Conservation (phyloP, 2,888 invertebrate species). For the Agonum fuliginosum region DNA sequence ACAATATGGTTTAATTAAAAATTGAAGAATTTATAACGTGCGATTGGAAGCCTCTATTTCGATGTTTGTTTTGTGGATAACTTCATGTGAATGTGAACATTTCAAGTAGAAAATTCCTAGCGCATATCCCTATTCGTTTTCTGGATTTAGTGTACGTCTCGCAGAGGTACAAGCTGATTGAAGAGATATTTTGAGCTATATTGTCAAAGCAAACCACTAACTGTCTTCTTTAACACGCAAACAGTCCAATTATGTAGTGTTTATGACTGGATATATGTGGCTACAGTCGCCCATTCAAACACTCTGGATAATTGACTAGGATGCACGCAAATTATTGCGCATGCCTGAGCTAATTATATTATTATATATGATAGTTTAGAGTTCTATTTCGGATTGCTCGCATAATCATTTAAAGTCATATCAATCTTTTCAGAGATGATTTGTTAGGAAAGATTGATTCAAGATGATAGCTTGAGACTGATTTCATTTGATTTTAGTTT, state of each 20-base stretch:
- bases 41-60: too few relatives aligned
- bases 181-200: conserved; percentile 69
- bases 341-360: conserved; percentile 57
- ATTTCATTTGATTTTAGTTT: background rate
- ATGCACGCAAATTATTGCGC: conserved; percentile 52
- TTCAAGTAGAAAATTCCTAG: background rate
- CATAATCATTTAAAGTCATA: conserved; percentile 60
- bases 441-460: conserved; percentile 40
- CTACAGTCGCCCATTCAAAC: conserved; percentile 42
- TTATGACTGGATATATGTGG: conserved; percentile 67
- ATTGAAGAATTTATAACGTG: too few relatives aligned
- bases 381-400: conserved; percentile 51
- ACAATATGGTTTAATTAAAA: too few relatives aligned
- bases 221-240: conserved; percentile 71
- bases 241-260: conserved; percentile 72
- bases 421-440: conserved; percentile 54
- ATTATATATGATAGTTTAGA: conserved; percentile 60
- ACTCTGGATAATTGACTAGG: background rate
- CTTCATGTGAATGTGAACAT: background rate
- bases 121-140: background rate
- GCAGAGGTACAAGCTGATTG: conserved; percentile 39
- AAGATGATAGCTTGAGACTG: background rate
- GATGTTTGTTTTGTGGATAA: background rate
- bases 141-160: conserved; percentile 34
- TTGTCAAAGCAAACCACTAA: conserved; percentile 72